Base-by-base conservation (phyloP, 2,113 vertebrate genomes). In the Scolopax mira region DNA sequence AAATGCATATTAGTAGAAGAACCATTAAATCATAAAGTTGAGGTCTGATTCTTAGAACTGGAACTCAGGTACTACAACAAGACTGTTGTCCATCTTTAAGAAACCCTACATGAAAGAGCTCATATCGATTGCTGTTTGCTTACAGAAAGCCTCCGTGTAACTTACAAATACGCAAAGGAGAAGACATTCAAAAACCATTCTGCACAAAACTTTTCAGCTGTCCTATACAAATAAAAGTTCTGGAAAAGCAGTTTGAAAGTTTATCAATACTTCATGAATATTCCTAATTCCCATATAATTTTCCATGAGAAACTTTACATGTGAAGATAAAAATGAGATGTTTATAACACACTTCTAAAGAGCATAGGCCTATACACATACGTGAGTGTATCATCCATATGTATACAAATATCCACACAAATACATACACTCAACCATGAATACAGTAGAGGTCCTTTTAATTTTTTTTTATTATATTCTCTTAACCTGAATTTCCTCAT, bases 21-120 rank as follows among this genome's bases (percentile, higher is more conserved):
- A 79, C 14, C 49, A 21, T 51, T 42, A 79, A 66, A 64, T 6
- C 28, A 80, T 39, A 25, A 62, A 71, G 37, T 0, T 62, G 46
- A 89, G n/a, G 15, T 35, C 39, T 69, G 41, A 73, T 54, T 61
- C 65, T 27, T 12, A n/a, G 60, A 88, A 80, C 13, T 30, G 54
- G 30, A 90, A 77, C 21, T 37, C 6, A 4, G 30, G 48, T 85
- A 9, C 16, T 39, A 24, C 18, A 88, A 24, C 14, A 78, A 88
- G 27, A 52, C 11, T 70, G 24, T 0, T 0, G 0, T 21, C 8
- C 18, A 46, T 31, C 49, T 78, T 49, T 70, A 77, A 62, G 54
- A 80, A 84, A 54, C 23, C 6, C 13, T 42, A 33, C 18, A 18
- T 14, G 15, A 57, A 15, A 10, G 30, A 85, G 37, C 6, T 77